phyloP scores from a whole-genome alignment of 35 echinoderm and acorn worm genomes.

The Apostichopus japonicus region DNA sequence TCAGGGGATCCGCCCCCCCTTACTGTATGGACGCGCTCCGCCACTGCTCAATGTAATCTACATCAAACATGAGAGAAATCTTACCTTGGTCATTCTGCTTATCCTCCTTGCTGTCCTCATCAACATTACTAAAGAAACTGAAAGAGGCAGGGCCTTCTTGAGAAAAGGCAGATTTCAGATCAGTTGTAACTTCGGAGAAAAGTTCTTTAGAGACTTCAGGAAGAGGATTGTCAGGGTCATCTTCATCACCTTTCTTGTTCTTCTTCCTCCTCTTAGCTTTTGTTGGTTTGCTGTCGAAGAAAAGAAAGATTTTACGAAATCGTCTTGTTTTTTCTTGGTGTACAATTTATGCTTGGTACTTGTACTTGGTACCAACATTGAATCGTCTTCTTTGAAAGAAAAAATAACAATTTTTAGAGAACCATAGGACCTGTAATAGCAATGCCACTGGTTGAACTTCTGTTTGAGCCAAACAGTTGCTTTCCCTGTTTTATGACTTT shows the following conservation, averaged over 20 bases:
- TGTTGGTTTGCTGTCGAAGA: not conserved
- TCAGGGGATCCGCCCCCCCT: no score
- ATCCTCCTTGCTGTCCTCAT: constrained; percentile 51
- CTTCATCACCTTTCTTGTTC: constrained; percentile 22
- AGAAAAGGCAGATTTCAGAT: constrained; percentile 66
- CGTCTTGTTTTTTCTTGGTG: not conserved
- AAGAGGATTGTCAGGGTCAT: constrained; percentile 30
- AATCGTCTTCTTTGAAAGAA: no score
- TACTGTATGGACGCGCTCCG: no score
- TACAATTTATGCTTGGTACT: no score
- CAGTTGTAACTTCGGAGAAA: constrained; percentile 74
- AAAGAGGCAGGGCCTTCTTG: not conserved
- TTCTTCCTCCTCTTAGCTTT: constrained; percentile 38
- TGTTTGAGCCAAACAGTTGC: no score
- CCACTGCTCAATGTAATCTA: no score
- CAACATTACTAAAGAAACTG: constrained; percentile 43
- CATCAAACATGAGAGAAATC: not conserved
- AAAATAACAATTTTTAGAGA: no score
- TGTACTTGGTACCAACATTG: no score
- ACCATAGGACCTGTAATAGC: no score
- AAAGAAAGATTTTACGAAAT: not conserved
- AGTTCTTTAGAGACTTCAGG: constrained; percentile 87
- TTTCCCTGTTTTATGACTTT: no score
- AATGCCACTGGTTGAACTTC: no score
- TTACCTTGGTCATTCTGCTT: constrained; percentile 27